Percentiles rank a stretch among this genome's conserved stretches.
Evolutionary conservation across 2,888 invertebrate genomes (phyloP).

Genomic region (Octodonta nipae): DNA sequence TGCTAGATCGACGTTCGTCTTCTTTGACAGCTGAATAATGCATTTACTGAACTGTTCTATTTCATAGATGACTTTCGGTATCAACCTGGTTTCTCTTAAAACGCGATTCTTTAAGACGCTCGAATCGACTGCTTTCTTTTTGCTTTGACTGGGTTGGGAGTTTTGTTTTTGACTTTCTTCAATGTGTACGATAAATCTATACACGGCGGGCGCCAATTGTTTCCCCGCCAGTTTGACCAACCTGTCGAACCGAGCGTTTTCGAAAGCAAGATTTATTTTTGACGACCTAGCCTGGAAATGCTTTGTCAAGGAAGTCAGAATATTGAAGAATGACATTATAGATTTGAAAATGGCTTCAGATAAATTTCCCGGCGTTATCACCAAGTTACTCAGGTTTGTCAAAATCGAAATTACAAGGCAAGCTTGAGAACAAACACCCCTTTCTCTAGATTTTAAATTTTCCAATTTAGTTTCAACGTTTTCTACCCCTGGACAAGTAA

Average conservation of each 20-base stretch:
- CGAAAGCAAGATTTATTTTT: constrained; percentile 37
- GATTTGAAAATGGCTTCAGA: constrained; percentile 45
- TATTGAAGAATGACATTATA: constrained; percentile 41
- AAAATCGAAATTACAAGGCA: constrained; percentile 42
- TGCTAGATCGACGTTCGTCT: constrained; percentile 42
- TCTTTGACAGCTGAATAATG: constrained; percentile 45
- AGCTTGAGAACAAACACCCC: constrained; percentile 45
- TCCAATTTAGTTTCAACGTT: constrained; percentile 32
- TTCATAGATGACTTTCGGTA: constrained; percentile 51
- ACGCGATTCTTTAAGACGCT: constrained; percentile 37
- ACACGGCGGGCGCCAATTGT: constrained; percentile 41
- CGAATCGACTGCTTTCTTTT: constrained; percentile 26
- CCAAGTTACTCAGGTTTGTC: constrained; percentile 38
- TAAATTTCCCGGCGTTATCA: constrained; percentile 39
- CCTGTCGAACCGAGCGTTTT: constrained; percentile 42
- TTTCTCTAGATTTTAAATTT: constrained; percentile 40
- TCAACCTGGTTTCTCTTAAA: constrained; percentile 46
- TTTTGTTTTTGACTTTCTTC: constrained; percentile 39
- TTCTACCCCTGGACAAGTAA: constrained; percentile 25
- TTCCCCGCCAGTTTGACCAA: constrained; percentile 47
- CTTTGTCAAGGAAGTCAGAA: constrained; percentile 43
- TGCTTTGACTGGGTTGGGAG: constrained; percentile 19
- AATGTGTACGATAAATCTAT: constrained; percentile 44
- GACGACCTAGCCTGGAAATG: constrained; percentile 43
- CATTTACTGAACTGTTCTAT: constrained; percentile 50